Evolutionary conservation across 2,797 vertebrate species (phyloP).

Genomic region (Myotis pilosus): DNA sequence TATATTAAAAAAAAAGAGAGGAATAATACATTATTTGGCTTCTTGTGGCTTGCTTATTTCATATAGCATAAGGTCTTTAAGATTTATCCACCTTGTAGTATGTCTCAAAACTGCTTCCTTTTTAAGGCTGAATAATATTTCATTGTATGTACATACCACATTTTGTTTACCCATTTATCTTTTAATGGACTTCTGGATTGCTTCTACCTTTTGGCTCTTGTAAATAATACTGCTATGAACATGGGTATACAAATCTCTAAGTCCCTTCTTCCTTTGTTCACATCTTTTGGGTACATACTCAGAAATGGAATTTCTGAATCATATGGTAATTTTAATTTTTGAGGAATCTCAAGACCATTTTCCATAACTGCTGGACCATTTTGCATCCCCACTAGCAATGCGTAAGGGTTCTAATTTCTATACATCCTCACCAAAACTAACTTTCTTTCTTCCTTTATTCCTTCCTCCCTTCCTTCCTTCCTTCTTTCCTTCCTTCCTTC

Average conservation of each 20-base stretch:
- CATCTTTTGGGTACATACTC: background rate
- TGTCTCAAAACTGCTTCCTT: background rate
- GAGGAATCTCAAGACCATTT: background rate
- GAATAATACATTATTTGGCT: background rate
- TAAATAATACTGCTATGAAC: background rate
- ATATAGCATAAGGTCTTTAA: background rate
- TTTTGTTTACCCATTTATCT: background rate
- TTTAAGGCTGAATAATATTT: background rate
- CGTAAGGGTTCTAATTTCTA: background rate
- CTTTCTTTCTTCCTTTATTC: background rate
- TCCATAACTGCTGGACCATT: background rate
- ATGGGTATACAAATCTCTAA: background rate
- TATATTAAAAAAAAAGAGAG: no score
- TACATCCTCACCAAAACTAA: background rate
- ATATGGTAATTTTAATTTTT: conserved; percentile 6
- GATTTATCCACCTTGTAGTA: background rate
- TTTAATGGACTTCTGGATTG: background rate
- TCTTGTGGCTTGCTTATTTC: background rate
- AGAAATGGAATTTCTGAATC: background rate
- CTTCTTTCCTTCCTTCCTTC: no score
- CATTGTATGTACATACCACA: background rate
- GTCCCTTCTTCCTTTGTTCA: background rate
- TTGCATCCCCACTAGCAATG: background rate
- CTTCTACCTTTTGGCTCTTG: background rate
- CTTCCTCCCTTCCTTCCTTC: no score